phyloP scores from a whole-genome alignment of 2,113 vertebrate genomes.

The Petromus typicus region DNA sequence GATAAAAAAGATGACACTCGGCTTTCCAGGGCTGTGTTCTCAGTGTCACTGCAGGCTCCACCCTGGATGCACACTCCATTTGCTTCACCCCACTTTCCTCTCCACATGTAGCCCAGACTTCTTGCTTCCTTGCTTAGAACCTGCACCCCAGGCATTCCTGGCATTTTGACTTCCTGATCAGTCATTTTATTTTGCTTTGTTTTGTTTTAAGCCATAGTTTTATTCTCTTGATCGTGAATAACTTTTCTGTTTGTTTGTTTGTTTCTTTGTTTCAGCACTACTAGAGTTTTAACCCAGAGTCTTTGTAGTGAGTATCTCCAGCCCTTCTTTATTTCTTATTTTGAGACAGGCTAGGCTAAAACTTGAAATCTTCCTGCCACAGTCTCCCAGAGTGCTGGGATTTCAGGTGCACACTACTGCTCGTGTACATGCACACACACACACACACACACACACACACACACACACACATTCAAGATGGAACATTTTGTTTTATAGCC shows the following conservation, averaged over 20 bases:
- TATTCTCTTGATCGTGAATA: neutral
- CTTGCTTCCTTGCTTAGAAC: slow-evolving; percentile 88
- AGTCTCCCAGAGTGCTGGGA: neutral
- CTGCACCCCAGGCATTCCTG: slow-evolving; percentile 88
- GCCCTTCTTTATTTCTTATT: neutral
- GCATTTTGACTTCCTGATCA: slow-evolving; percentile 87
- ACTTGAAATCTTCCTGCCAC: neutral
- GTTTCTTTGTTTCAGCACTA: neutral
- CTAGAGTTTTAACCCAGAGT: neutral
- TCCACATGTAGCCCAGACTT: slow-evolving; percentile 84
- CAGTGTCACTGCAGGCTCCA: slow-evolving; percentile 49
- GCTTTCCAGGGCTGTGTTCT: slow-evolving; percentile 58
- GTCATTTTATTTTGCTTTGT: slow-evolving; percentile 85
- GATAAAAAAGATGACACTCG: slow-evolving; percentile 72
- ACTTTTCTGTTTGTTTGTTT: neutral
- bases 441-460: too few species aligned
- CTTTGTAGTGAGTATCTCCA: neutral
- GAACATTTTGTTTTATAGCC: slow-evolving; percentile 64
- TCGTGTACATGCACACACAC: too few species aligned
- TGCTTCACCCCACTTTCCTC: slow-evolving; percentile 71
- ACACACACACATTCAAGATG: neutral
- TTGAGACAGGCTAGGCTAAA: neutral
- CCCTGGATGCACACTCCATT: slow-evolving; percentile 77
- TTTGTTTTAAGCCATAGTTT: slow-evolving; percentile 73
- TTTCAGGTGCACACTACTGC: neutral